Evolutionary conservation across 2,113 vertebrate species (phyloP).

Genomic region (Camelus bactrianus): DNA sequence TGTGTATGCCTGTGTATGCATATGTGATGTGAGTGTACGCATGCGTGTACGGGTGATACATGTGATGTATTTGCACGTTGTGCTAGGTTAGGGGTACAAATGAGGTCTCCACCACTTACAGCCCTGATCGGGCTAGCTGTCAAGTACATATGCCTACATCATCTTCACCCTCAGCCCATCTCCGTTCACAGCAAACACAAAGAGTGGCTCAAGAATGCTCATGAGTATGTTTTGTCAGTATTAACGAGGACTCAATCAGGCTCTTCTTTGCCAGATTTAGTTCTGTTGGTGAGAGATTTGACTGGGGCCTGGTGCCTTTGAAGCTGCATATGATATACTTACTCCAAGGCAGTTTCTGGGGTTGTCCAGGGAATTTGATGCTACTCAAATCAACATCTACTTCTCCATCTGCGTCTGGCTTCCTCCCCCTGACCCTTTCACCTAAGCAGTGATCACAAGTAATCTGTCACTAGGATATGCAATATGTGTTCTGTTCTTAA

Average conservation of each 20-base stretch:
- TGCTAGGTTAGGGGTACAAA: not conserved
- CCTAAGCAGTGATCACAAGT: not conserved
- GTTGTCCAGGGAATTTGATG: not conserved
- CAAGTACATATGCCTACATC: rapidly evolving
- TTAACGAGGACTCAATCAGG: not conserved
- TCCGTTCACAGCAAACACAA: not conserved
- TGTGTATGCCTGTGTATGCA: not conserved
- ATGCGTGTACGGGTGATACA: not conserved
- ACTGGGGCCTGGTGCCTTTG: not conserved
- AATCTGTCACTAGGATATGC: not conserved
- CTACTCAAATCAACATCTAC: not conserved
- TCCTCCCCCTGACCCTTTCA: not conserved
- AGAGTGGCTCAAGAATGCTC: not conserved
- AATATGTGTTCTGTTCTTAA: not conserved
- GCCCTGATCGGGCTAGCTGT: rapidly evolving
- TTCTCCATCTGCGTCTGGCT: not conserved
- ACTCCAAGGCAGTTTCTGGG: not conserved
- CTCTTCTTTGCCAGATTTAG: not conserved
- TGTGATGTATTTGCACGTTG: not conserved
- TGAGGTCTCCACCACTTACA: not conserved
- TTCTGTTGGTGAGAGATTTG: not conserved
- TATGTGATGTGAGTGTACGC: too few relatives aligned
- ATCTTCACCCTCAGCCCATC: not conserved
- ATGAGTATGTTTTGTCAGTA: not conserved
- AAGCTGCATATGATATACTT: not conserved